Base-by-base conservation (phyloP, 2,888 invertebrate species). In the Phlogophora meticulosa region DNA sequence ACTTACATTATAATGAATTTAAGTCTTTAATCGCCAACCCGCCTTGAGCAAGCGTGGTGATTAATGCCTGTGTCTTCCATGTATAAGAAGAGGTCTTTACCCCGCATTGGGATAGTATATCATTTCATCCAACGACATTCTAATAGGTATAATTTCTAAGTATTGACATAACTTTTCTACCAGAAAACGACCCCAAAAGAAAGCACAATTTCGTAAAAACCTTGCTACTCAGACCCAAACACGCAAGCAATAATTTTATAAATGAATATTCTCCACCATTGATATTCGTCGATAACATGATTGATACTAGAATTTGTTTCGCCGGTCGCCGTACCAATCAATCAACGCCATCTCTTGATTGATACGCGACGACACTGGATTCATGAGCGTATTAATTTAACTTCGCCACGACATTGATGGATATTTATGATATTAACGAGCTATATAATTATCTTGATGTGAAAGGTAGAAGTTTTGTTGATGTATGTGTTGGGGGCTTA, bases 361-460 rank as follows among this genome's bases (percentile, higher is more conserved):
- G 95, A 94, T 93, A 88, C 85, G 80, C 88, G 92, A 88, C 90
- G 92, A 92, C 91, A 92, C 88, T 86, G 91, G 89, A 90, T 90
- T 92, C 93, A 90, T 89, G 88, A 89, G 89, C 88, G 90, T 92
- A 92, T 92, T 92, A 92, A 92, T 92, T 92, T 89, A 90, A 89
- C 88, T 88, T 87, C 78, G 71, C 76, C 75, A 28, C 86, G 92
- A 92, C 92, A 84, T 89, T 92, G 92, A 92, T 90, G 89, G 91
- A 91, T 92, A 92, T 89, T 91, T 90, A 86, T 85, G 90, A 89
- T 92, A 91, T 91, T 91, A 91, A 87, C 87, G 88, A 84, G 86
- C 82, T 87, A 85, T 85, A 87, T 87, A 89, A 88, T 88, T 87
- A 87, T 83, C 83, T 77, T 77, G 71, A 57, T 65, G 76, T 72